A percentile compares a stretch with the other conserved stretches of the same genome.
Evolutionary conservation across 53 echinoderm and acorn worm genomes (phyloP).

Genomic region (Echinometra lucunter): DNA sequence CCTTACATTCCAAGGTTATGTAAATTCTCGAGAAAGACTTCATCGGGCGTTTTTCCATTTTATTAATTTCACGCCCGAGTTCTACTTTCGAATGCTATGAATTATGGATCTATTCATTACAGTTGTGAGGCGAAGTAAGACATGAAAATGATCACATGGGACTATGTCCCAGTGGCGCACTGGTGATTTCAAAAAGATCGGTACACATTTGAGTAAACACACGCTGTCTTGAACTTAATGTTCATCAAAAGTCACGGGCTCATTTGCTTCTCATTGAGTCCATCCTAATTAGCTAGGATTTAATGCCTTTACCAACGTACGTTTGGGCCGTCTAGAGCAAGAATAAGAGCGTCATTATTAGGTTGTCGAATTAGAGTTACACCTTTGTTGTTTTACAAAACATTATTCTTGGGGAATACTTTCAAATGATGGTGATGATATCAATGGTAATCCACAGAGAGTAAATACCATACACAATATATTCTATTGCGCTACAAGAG

Average conservation of each 20-base stretch:
- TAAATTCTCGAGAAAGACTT: background rate
- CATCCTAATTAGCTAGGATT: background rate
- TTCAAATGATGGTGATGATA: no score
- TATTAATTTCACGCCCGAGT: constrained; percentile 31
- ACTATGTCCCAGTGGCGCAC: background rate
- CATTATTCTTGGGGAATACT: no score
- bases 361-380: no score
- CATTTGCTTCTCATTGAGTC: background rate
- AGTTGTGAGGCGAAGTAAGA: background rate
- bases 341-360: no score
- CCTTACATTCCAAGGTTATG: background rate
- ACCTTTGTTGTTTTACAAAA: no score
- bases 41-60: background rate
- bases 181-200: background rate
- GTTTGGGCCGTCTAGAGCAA: background rate
- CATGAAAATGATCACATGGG: constrained; percentile 21
- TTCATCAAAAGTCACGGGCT: background rate
- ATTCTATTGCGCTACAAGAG: no score
- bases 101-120: constrained; percentile 23
- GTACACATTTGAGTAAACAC: background rate
- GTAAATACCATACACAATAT: no score
- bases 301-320: background rate
- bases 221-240: background rate
- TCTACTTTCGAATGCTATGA: constrained; percentile 10
- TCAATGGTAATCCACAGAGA: no score